These are phyloP conservation scores for Camponotus floridanus DNA, from an alignment of 1,140 invertebrate genomes.

Conservation along the genomic window DNA sequence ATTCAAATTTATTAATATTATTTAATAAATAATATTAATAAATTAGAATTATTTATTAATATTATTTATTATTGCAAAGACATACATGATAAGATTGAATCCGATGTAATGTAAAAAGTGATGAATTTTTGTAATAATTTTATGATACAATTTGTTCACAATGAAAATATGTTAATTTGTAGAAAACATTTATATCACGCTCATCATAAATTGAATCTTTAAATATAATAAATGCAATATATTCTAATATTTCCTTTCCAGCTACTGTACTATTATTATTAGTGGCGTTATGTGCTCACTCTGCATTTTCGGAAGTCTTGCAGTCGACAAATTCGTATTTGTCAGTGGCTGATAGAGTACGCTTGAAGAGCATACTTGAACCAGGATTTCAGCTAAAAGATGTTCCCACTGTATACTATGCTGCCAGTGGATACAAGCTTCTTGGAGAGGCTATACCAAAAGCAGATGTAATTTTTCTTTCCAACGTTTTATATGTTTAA, in stretches of 20 bases:
- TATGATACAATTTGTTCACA: too few species aligned
- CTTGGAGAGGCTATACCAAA: constrained; percentile 85
- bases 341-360: constrained; percentile 85
- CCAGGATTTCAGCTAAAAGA: constrained; percentile 86
- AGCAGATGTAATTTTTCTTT: constrained; percentile 49
- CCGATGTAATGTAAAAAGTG: too few species aligned
- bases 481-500: not conserved
- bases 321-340: constrained; percentile 87
- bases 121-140: too few species aligned
- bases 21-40: too few species aligned
- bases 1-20: too few species aligned
- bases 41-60: too few species aligned
- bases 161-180: too few species aligned
- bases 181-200: not conserved
- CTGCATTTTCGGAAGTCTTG: constrained; percentile 49
- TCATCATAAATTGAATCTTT: not conserved
- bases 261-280: constrained; percentile 66
- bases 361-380: constrained; percentile 87
- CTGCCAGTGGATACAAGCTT: constrained; percentile 87
- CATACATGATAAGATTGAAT: too few species aligned
- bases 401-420: constrained; percentile 86
- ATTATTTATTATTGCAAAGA: too few species aligned
- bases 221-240: not conserved
- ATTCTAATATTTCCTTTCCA: constrained; percentile 59
- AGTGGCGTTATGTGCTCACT: constrained; percentile 41